Evolutionary conservation across 2,888 invertebrate species (phyloP), one percentile per base, ranked within the genome.

Genomic region (Hyppa rectilinea): DNA sequence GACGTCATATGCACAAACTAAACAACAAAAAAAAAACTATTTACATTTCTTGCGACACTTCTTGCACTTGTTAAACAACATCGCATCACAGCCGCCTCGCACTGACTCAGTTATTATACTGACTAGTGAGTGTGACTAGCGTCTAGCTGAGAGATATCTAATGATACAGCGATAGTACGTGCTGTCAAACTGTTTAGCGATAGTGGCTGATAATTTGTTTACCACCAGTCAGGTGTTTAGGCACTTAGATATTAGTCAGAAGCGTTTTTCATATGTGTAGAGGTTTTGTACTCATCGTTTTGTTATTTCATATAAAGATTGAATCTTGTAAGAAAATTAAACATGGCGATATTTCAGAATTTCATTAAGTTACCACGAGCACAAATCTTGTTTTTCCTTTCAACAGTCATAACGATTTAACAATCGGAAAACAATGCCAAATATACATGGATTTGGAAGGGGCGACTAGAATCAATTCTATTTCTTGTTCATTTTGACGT

Each of bases 11-110:
- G 7, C 14, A 78, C 14, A 31, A 62, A 71, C 7, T n/a, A 43
- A 62, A 78, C n/a, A n/a, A 70, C 63, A 31, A 56, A 71, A 81
- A 53, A 47, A 38, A 31, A 23, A 64, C 29, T 45, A 85, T 84
- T 94, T 94, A 95, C 95, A 91, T 90, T 93, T 93, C 67, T 85
- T 92, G 12, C 94, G 90, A 75, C 95, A 94, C 83, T 91, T 92
- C 69, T 91, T 92, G 88, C 95, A 95, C 86, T 93, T 94, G 83
- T 92, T 92, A 71, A 95, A 94, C 75, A 95, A 89, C 95, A 95
- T 94, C 49, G 45, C 52, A n/a, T 49, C 29, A 47, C 75, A 6
- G 10, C 45, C 29, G 34, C 47, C 36, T 17, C 12, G 12, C 29
- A 71, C 78, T 71, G 58, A 49, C 23, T 65, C 50, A 36, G 67